Evolutionary conservation across 2,797 vertebrate genomes (phyloP).

Genomic region (Artibeus lituratus): DNA sequence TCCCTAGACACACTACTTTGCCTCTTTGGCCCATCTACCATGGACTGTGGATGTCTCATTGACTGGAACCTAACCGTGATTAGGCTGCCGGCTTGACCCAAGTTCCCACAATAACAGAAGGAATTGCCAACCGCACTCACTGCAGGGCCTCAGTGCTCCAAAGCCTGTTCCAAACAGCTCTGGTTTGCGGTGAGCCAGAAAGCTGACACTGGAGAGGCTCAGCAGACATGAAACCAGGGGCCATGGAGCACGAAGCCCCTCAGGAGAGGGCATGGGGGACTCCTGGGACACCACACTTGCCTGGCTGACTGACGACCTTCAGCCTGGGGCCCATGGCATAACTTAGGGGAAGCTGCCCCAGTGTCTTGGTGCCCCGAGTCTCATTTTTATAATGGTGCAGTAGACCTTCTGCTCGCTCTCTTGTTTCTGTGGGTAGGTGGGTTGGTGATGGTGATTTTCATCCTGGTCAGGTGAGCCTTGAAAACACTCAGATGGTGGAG

Average conservation of each 20-base stretch:
- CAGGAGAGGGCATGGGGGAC: not conserved
- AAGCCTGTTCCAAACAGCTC: not conserved
- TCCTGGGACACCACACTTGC: not conserved
- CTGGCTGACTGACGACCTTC: accelerated
- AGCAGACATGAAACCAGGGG: not conserved
- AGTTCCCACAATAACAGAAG: not conserved
- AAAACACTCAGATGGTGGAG: not conserved
- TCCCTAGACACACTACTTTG: not conserved
- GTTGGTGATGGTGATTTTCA: not conserved
- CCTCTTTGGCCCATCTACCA: not conserved
- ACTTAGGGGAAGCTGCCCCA: not conserved
- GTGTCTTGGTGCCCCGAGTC: accelerated
- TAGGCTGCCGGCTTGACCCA: slow-evolving; percentile 17
- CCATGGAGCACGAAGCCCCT: not conserved
- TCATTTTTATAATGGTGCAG: not conserved
- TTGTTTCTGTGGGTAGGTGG: not conserved
- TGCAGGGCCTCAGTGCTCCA: not conserved
- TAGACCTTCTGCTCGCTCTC: not conserved
- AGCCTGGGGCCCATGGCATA: accelerated
- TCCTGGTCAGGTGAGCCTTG: not conserved
- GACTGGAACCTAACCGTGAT: not conserved
- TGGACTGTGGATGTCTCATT: not conserved
- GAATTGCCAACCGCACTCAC: not conserved
- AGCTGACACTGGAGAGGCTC: not conserved
- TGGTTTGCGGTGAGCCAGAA: not conserved